Base-by-base conservation (phyloP, 2,113 vertebrate genomes). In the Pogonocichla stellata region DNA sequence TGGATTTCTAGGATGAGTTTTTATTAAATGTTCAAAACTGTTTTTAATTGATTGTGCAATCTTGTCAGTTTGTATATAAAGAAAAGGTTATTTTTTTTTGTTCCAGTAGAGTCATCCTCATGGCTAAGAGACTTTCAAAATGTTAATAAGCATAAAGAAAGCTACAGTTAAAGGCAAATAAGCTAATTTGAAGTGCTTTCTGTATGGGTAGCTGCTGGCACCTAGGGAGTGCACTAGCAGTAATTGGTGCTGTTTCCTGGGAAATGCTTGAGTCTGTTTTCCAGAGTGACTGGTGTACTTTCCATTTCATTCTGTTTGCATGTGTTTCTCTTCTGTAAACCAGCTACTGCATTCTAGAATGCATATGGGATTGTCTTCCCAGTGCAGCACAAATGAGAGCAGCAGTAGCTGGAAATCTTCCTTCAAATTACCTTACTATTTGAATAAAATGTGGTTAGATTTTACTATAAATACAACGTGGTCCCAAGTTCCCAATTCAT, bases 1-100 rank as follows among this genome's bases (percentile, higher is more conserved):
- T 33, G 99, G 99, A 69, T 99, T 99, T 97, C 97, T 99, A 31
- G 98, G 98, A 80, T 99, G 97, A 98, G 7, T 57, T 92, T 28
- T 50, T 56, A 64, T 92, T 58, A 96, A 94, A 96, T 43, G 50
- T 47, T 66, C n/a, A 60, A 56, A 92, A 40, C 60, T 74, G 40
- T 25, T 95, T 89, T 86, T 90, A 81, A 89, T 28, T n/a, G 61
- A 14, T 86, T 70, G 69, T 83, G 40, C 18, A 19, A 31, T 71
- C 47, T 64, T 86, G 51, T 93, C 38, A 3, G 4, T 95, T 96
- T 95, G 48, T 93, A 12, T 86, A 56, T 88, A 58, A 92, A 90
- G 92, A 97, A 96, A 95, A 40, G 36, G 9, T 81, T 11, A 0
- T 14, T 75, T 58, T 58, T 38, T 95, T 57, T 92, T 64, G 7